Evolutionary conservation across 2,888 invertebrate genomes (phyloP).

Genomic region (Amorpha juglandis): DNA sequence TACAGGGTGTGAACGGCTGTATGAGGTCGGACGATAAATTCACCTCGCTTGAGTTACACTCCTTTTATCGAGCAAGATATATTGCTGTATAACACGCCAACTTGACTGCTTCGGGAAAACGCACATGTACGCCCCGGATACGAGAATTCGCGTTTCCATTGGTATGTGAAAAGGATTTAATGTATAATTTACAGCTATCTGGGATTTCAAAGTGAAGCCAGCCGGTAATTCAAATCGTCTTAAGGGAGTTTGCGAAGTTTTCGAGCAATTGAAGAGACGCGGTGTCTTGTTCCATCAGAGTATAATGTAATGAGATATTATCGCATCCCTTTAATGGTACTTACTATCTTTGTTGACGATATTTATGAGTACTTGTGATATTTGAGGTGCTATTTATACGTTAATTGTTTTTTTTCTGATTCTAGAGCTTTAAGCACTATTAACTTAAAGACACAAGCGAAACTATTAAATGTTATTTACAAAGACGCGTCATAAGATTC

Average conservation of each 20-base stretch:
- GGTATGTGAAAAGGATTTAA: slow-evolving; percentile 25
- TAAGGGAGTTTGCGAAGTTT: not conserved
- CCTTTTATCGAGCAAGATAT: slow-evolving; percentile 41
- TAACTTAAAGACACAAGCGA: too few species aligned
- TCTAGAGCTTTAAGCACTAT: not conserved
- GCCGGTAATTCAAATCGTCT: slow-evolving; percentile 7
- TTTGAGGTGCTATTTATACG: too few species aligned
- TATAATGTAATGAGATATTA: slow-evolving; percentile 7
- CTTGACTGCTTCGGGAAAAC: slow-evolving; percentile 35
- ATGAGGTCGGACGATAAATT: slow-evolving; percentile 47
- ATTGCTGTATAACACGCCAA: slow-evolving; percentile 44
- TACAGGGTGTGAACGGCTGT: slow-evolving; percentile 39
- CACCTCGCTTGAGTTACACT: slow-evolving; percentile 39
- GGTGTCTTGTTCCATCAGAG: not conserved
- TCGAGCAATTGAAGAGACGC: slow-evolving; percentile 13
- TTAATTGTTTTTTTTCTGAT: too few species aligned
- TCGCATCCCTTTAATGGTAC: not conserved
- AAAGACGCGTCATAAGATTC: too few species aligned
- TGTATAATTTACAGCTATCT: slow-evolving; percentile 25
- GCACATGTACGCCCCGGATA: slow-evolving; percentile 37
- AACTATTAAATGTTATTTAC: too few species aligned
- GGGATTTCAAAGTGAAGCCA: slow-evolving; percentile 2
- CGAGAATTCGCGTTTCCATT: slow-evolving; percentile 24
- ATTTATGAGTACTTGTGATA: too few species aligned
- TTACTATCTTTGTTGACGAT: too few species aligned